Conservation (phyloP, 1,140 invertebrate genomes). For the Plectrocnemia conspersa region DNA sequence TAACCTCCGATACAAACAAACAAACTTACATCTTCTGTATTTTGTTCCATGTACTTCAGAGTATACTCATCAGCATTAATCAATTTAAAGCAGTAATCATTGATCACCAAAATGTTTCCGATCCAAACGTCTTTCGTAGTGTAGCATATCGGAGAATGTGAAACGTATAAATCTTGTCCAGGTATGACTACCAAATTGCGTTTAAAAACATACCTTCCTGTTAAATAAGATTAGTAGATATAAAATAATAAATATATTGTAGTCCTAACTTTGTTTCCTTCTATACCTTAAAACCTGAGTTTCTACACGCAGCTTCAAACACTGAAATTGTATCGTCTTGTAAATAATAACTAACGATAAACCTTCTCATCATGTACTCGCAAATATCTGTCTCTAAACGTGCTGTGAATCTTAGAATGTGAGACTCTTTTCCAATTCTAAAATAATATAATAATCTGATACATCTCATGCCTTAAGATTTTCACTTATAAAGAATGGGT, state of each 20-base stretch:
- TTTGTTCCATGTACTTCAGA: slow-evolving; percentile 80
- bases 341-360: slow-evolving; percentile 78
- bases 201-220: slow-evolving; percentile 64
- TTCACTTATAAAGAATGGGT: too few relatives aligned
- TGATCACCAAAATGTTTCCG: slow-evolving; percentile 68
- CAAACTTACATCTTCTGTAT: slow-evolving; percentile 60
- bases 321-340: slow-evolving; percentile 80
- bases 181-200: slow-evolving; percentile 66
- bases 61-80: slow-evolving; percentile 81
- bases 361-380: slow-evolving; percentile 64
- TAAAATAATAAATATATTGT: slow-evolving; percentile 3
- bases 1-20: not conserved
- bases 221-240: slow-evolving; percentile 12
- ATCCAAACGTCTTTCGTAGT: slow-evolving; percentile 74
- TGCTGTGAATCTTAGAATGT: slow-evolving; percentile 74
- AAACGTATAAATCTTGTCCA: slow-evolving; percentile 63
- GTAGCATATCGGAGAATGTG: slow-evolving; percentile 67
- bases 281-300: slow-evolving; percentile 59
- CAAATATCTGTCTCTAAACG: slow-evolving; percentile 66
- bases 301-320: slow-evolving; percentile 68
- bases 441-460: slow-evolving; percentile 27
- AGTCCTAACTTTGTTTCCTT: not conserved
- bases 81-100: slow-evolving; percentile 72
- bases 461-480: slow-evolving; percentile 1
- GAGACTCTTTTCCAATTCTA: slow-evolving; percentile 67